Base-by-base conservation (phyloP, 2,797 vertebrate species). In the Channallabes apus region DNA sequence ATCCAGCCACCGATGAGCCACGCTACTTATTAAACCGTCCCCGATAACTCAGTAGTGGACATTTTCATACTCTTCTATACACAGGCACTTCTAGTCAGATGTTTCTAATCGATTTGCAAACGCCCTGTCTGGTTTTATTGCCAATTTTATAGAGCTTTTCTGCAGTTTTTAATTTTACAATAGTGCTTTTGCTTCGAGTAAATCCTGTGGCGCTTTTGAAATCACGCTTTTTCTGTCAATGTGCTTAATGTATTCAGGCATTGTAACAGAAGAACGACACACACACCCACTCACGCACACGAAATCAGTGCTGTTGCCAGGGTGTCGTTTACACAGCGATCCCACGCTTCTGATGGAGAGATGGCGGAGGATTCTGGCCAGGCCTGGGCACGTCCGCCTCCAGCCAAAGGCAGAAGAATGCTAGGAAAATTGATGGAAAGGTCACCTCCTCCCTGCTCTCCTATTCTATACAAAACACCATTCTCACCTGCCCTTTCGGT, bases 291-390 rank as follows among this genome's bases (percentile, higher is more conserved):
- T 27, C 75, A 27, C 24, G 18, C 32, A 17, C 46, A 46, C 38
- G 15, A 62, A 56, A 82, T n/a, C 69, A 20, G 61, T 20, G 35
- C 80, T 64, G 83, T 85, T 85, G 82, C 79, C 83, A 54, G 29
- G 76, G 80, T 41, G 79, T 83, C 64, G 58, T 84, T 84, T 82
- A 86, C 83, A 83, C 80, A 82, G 62, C 51, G 18, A 80, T 86
- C 80, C 80, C 85, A 73, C 62, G 32, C 82, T 83, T 82, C 59
- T 82, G 71, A n/a, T 29, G 32, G 67, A 69, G 82, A 77, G 68
- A 58, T 67, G 83, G 72, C 29, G 61, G 54, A 68, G 56, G 80
- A 83, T 62, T 18, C n/a, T 58, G 62, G 76, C 80, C 83, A 86
- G 58, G 87, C 20, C 83, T 58, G 71, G 80, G 71, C 67, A 64